Base-by-base conservation (phyloP, 2,888 invertebrate genomes). In the Drosophila vallismaia region DNA sequence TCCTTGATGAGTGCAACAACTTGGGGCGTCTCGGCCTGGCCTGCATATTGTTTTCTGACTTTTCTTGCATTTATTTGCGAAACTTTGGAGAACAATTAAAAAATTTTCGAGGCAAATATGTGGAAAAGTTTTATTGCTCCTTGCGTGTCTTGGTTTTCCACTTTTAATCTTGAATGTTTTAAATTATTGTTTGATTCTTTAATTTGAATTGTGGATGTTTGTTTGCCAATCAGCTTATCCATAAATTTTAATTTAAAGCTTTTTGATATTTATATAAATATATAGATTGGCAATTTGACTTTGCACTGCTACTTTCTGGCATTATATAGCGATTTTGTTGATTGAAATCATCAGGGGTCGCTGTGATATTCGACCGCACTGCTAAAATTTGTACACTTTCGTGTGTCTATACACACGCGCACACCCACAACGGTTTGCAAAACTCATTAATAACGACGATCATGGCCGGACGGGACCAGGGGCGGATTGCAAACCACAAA, bases 361-460 rank as follows among this genome's bases (percentile, higher is more conserved):
- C 26, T 10, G 26, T 62, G 5, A 33, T 42, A 31, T 24, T 62
- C 9, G 40, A 9, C 9, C 9, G 8, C 52, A 64, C 29, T 36
- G 8, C 68, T 46, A 24, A 45, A 40, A 46, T 68, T 68, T 57
- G 19, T 26, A 24, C 48, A 48, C 10, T 19, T 2, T 19, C 2
- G 19, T 19, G 19, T 19, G 19, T 19, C 19, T 19, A 19, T 19
- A 51, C 45, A 50, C 14, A 42, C 19, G 9, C 48, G 28, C 45
- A 49, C 19, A 33, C 31, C 1, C 36, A 28, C 46, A 33, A 31
- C 4, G 24, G 42, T 44, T 74, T 62, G 69, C 53, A 70, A 82
- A 82, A 82, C 76, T 82, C 82, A 82, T 82, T 82, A 87, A 87
- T 82, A 82, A 82, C 79, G 68, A 19, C 36, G 46, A 68, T 42